Conservation (phyloP, 2,888 invertebrate genomes). For the Chironomus tentans region DNA sequence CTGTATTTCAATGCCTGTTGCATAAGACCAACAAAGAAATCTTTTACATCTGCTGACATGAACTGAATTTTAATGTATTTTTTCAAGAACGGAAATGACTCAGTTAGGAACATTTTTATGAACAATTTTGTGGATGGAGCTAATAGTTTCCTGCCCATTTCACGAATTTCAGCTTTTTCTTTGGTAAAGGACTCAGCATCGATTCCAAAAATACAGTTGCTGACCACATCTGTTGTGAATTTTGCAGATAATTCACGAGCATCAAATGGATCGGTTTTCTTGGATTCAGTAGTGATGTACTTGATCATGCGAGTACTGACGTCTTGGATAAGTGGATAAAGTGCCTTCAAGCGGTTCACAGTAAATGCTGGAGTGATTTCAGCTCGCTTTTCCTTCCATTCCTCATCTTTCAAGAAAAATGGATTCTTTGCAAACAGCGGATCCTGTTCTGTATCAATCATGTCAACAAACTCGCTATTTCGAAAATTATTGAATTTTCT, state of each 20-base stretch:
- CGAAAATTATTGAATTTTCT: slow-evolving; percentile 41
- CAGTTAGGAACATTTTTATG: slow-evolving; percentile 31
- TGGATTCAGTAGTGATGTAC: slow-evolving; percentile 1
- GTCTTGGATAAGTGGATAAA: slow-evolving; percentile 24
- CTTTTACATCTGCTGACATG: not conserved
- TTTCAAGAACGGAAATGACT: slow-evolving; percentile 33
- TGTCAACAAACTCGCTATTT: slow-evolving; percentile 30
- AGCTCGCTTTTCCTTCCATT: slow-evolving; percentile 33
- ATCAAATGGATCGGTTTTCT: not conserved
- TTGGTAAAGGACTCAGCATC: slow-evolving; percentile 40
- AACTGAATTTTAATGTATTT: slow-evolving; percentile 12
- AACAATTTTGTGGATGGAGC: slow-evolving; percentile 31
- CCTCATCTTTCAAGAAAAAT: slow-evolving; percentile 33
- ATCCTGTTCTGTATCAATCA: slow-evolving; percentile 29
- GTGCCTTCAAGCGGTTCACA: slow-evolving; percentile 26
- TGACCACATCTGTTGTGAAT: slow-evolving; percentile 43
- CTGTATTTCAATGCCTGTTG: slow-evolving; percentile 33
- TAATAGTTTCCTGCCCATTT: slow-evolving; percentile 35
- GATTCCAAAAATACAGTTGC: slow-evolving; percentile 43
- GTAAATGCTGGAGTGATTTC: slow-evolving; percentile 32
- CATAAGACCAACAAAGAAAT: slow-evolving; percentile 29
- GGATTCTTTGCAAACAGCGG: slow-evolving; percentile 33
- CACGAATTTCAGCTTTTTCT: slow-evolving; percentile 33
- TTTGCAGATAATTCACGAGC: slow-evolving; percentile 31
- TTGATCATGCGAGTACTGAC: not conserved